Evolutionary conservation across 2,888 invertebrate genomes (phyloP).

Genomic region (Phalangium opilio): DNA sequence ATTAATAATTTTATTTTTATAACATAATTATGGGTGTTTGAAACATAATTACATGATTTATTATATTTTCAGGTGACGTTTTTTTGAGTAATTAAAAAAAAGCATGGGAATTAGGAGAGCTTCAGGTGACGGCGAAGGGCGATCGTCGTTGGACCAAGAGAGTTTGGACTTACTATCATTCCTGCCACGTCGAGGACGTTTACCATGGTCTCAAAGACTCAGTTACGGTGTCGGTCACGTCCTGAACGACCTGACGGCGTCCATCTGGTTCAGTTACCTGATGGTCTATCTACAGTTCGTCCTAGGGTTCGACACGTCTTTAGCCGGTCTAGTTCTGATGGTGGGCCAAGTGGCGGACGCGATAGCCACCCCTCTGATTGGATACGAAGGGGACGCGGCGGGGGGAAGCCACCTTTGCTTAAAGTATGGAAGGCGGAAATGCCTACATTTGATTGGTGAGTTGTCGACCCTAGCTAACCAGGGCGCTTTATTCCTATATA

Average conservation of each 20-base stretch:
- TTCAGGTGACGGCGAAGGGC: too few relatives aligned
- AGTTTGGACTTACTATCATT: too few relatives aligned
- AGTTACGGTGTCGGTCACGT: slow-evolving; percentile 69
- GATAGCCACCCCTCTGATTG: slow-evolving; percentile 37
- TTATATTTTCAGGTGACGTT: too few relatives aligned
- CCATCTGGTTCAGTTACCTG: slow-evolving; percentile 87
- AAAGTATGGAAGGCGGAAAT: slow-evolving; percentile 15
- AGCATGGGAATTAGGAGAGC: too few relatives aligned
- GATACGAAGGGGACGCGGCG: slow-evolving; percentile 32
- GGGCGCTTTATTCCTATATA: too few relatives aligned
- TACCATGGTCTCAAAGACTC: slow-evolving; percentile 26
- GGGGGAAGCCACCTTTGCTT: slow-evolving; percentile 1
- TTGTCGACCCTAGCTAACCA: background rate
- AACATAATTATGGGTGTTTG: too few relatives aligned
- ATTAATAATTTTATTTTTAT: too few relatives aligned
- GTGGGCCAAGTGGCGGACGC: slow-evolving; percentile 48
- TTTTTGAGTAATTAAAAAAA: too few relatives aligned
- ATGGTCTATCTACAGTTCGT: slow-evolving; percentile 50
- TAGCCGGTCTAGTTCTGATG: slow-evolving; percentile 48
- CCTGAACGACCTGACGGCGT: slow-evolving; percentile 78
- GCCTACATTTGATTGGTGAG: slow-evolving; percentile 15
- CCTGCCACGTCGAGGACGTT: too few relatives aligned
- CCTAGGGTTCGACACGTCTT: slow-evolving; percentile 33
- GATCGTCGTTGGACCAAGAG: too few relatives aligned
- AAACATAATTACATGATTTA: too few relatives aligned